Evolutionary conservation across 2,888 invertebrate species (phyloP).

Genomic region (Nemotelus pantherinus): DNA sequence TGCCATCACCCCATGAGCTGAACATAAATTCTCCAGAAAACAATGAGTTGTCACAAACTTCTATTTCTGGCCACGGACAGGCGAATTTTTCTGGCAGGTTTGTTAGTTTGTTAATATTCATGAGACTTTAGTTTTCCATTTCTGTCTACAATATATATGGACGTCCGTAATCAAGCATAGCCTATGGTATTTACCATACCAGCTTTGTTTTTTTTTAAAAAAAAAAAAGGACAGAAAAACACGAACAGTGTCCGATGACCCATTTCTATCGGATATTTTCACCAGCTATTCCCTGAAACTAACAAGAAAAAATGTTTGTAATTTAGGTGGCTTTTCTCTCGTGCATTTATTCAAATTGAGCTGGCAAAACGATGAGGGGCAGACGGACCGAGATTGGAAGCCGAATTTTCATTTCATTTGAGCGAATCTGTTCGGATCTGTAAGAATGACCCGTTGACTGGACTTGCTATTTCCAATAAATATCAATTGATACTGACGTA

Average conservation of each 20-base stretch:
- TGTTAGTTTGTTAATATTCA: slow-evolving; percentile 10
- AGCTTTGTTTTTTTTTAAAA: not conserved
- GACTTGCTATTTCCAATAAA: too few species aligned
- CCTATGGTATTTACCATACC: not conserved
- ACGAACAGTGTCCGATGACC: not conserved
- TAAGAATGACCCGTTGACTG: too few species aligned
- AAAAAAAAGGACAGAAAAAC: not conserved
- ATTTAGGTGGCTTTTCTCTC: not conserved
- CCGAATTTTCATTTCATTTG: not conserved
- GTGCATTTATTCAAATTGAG: not conserved
- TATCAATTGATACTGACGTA: too few species aligned
- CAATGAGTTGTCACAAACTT: not conserved
- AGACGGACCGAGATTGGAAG: not conserved
- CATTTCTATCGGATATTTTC: not conserved
- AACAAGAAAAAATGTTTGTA: not conserved
- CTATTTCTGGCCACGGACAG: not conserved
- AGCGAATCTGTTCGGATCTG: not conserved
- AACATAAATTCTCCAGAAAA: not conserved
- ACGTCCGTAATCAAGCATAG: not conserved
- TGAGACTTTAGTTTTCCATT: slow-evolving; percentile 22
- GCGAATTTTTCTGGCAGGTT: not conserved
- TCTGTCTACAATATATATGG: not conserved
- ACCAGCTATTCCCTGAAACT: not conserved
- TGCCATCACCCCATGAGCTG: not conserved
- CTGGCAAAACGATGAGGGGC: not conserved